phyloP scores from a whole-genome alignment of 2,113 vertebrate genomes.

The Leiothrix lutea region DNA sequence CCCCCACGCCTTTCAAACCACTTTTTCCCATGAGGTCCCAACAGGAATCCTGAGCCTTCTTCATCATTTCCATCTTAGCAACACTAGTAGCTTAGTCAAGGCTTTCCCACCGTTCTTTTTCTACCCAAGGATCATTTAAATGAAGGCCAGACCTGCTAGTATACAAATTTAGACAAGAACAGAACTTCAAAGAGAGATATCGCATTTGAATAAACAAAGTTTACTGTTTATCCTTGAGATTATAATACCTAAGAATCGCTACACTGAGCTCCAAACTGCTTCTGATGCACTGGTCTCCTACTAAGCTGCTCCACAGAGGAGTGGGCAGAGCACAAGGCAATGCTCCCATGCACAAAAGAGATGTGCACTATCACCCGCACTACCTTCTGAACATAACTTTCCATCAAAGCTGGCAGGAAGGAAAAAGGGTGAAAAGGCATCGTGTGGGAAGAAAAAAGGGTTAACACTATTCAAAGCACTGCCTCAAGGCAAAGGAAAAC shows the following conservation, averaged over 20 bases:
- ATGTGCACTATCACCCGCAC: accelerated
- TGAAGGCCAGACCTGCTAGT: constrained; percentile 45
- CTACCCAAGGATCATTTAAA: constrained; percentile 43
- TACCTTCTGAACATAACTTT: neutral
- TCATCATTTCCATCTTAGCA: constrained; percentile 21
- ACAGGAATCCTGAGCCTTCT: constrained; percentile 31
- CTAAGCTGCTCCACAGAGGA: neutral
- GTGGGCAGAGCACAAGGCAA: neutral
- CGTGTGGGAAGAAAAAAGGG: neutral
- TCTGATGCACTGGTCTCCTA: neutral
- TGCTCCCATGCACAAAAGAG: neutral
- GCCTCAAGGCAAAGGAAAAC: constrained; percentile 39
- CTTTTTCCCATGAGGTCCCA: constrained; percentile 3
- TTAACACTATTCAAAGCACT: neutral
- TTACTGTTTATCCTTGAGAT: constrained; percentile 13
- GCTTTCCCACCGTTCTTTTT: neutral
- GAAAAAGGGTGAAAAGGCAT: neutral
- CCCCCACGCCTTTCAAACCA: neutral
- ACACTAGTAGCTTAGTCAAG: neutral
- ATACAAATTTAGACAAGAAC: constrained; percentile 30
- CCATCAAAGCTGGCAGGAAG: neutral
- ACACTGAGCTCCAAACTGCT: neutral
- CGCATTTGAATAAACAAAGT: constrained; percentile 43
- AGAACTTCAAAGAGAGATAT: constrained; percentile 34
- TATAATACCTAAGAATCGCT: neutral